phyloP scores from a whole-genome alignment of 2,113 vertebrate genomes.

The Leptobrachium leishanense region DNA sequence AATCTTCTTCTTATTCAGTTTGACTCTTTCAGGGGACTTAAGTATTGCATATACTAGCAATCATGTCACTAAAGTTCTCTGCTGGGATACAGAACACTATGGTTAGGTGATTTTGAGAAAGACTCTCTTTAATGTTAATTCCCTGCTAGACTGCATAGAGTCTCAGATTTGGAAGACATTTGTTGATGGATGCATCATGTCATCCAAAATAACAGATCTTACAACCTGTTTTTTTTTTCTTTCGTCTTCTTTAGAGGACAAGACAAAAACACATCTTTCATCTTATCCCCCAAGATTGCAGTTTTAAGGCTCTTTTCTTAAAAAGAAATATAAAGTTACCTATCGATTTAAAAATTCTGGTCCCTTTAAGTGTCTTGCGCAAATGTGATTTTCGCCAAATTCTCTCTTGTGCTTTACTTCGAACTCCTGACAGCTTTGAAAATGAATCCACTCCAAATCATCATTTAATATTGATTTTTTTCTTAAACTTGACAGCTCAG shows the following conservation, averaged over 20 bases:
- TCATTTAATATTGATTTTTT: constrained; percentile 1
- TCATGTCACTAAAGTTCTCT: not conserved
- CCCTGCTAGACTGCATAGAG: not conserved
- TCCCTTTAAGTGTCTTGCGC: constrained; percentile 15
- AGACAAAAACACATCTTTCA: not conserved
- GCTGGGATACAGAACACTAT: not conserved
- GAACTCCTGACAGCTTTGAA: constrained; percentile 34
- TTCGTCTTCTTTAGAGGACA: constrained; percentile 8
- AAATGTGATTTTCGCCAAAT: constrained; percentile 1
- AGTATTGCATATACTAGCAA: not conserved
- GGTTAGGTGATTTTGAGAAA: not conserved
- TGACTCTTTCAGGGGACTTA: not conserved
- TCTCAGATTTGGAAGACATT: constrained; percentile 4
- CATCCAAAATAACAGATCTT: constrained; percentile 35
- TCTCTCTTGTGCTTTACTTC: not conserved
- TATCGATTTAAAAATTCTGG: not conserved
- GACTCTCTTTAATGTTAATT: constrained; percentile 5
- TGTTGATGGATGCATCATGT: constrained; percentile 12
- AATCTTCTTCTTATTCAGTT: not conserved
- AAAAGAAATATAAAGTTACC: constrained; percentile 27
- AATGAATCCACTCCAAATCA: constrained; percentile 22
- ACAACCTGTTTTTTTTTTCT: constrained; percentile 3
- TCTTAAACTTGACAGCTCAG: not conserved
- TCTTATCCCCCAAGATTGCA: not conserved
- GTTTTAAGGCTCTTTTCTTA: not conserved